Percentiles rank a stretch among this genome's conserved stretches.
Evolutionary conservation across 2,113 vertebrate species (phyloP).

Genomic region (Calyptommatus sinebrachiatus): DNA sequence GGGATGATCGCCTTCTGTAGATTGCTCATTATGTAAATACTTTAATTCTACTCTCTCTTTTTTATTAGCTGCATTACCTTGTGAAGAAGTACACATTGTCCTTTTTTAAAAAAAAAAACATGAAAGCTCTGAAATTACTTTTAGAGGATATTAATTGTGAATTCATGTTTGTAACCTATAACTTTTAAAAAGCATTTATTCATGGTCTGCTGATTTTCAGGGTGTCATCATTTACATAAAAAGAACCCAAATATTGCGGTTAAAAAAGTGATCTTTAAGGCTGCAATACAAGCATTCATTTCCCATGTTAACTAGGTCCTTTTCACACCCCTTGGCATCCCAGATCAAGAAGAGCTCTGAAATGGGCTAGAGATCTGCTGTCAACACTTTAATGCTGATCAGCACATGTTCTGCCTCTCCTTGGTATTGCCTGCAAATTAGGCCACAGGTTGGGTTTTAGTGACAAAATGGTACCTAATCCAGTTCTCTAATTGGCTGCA

Average conservation of each 20-base stretch:
- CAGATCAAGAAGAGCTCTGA: too few species aligned
- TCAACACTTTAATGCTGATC: too few species aligned
- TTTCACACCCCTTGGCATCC: too few species aligned
- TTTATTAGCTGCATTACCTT: constrained; percentile 86
- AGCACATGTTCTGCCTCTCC: too few species aligned
- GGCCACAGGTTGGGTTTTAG: too few species aligned
- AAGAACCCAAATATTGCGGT: constrained; percentile 76
- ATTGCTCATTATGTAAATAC: constrained; percentile 97
- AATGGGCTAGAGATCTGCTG: too few species aligned
- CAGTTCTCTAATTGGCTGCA: too few species aligned
- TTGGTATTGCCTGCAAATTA: too few species aligned
- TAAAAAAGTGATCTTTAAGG: constrained; percentile 78
- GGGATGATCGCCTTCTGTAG: constrained; percentile 84
- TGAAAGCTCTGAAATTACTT: constrained; percentile 83
- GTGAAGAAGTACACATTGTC: constrained; percentile 90
- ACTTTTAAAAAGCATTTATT: constrained; percentile 82
- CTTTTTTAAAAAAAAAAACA: constrained; percentile 65
- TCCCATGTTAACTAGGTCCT: constrained; percentile 64
- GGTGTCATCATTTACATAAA: constrained; percentile 82
- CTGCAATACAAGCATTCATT: constrained; percentile 76
- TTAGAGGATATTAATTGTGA: constrained; percentile 86
- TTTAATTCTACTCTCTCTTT: constrained; percentile 81
- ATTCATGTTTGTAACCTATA: constrained; percentile 87
- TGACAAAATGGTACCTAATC: too few species aligned
- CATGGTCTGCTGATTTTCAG: constrained; percentile 77